Base-by-base conservation (phyloP, 2,113 vertebrate genomes). In the Alligator mississippiensis region DNA sequence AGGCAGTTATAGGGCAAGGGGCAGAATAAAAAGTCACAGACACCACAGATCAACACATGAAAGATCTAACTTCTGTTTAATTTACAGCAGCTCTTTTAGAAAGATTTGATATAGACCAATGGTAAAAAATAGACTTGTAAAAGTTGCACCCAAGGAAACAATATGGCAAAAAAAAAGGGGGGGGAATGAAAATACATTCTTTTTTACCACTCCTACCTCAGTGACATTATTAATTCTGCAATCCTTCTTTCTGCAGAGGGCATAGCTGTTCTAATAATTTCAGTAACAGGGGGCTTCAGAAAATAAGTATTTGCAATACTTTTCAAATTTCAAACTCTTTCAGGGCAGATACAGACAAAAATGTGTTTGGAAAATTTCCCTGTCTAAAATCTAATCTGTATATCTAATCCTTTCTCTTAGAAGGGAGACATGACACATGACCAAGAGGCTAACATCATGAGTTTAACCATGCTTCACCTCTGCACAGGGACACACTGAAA, bases 361-460 rank as follows among this genome's bases (percentile, higher is more conserved):
- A 79, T n/a, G 4, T 1, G 24, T 55, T 77, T 68, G 17, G 70
- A 27, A 80, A 1, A 0, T 34, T 79, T 3, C 59, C 1, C 4
- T 55, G 0, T 22, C 61, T 5, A 13, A 93, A 27, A 77, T 5
- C 16, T 84, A 75, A 18, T 22, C 24, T 85, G 25, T 12, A 5
- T 6, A 14, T 60, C 6, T 19, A 60, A 28, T 62, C 3, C 64
- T 4, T 59, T 84, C 17, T 83, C 86, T 85, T 18, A 4, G 21
- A 57, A 55, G 2, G 16, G n/a, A 89, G 70, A 22, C 3, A 72
- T 66, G 24, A 1, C 16, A 81, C 0, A 0, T 25, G 2, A 74
- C 25, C 24, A 57, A 30, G 27, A 30, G 12, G 6, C 64, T 66
- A 38, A 64, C 27, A 64, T 64, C 16, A 64, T 28, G 27, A 13